These are phyloP conservation scores for Ctenopoma kingsleyae DNA, from an alignment of 2,797 vertebrate genomes.

Conservation along the genomic window DNA sequence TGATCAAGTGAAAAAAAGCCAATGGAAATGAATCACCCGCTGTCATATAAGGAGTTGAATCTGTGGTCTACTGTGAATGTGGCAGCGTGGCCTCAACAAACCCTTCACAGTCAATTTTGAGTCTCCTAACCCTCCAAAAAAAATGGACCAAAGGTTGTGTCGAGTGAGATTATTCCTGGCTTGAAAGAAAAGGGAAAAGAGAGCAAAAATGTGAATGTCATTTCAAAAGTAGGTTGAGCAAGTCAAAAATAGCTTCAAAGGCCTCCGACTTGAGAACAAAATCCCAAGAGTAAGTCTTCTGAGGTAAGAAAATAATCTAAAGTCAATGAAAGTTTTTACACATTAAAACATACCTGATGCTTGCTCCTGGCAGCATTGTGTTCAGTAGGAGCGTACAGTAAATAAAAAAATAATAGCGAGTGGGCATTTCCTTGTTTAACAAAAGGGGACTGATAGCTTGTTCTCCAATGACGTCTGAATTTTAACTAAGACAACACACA, in stretches of 20 bases:
- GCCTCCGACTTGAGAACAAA: constrained; percentile 72
- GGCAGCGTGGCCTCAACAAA: constrained; percentile 18
- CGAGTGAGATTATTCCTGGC: constrained; percentile 68
- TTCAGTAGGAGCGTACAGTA: constrained; percentile 24
- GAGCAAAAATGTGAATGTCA: constrained; percentile 74
- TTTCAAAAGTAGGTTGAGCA: constrained; percentile 80
- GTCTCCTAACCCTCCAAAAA: constrained; percentile 18
- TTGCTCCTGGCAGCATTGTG: constrained; percentile 21
- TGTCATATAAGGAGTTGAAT: constrained; percentile 4
- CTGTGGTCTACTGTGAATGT: neutral
- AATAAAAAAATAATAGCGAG: constrained; percentile 16
- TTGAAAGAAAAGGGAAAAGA: constrained; percentile 58
- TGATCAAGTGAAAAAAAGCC: neutral
- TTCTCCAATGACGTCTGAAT: neutral
- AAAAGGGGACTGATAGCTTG: neutral
- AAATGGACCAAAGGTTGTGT: constrained; percentile 73
- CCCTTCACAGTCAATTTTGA: constrained; percentile 31
- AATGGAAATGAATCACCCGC: neutral
- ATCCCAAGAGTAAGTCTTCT: constrained; percentile 70
- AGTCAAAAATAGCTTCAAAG: constrained; percentile 83
- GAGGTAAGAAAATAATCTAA: constrained; percentile 54
- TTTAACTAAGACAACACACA: neutral
- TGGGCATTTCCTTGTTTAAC: neutral
- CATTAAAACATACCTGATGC: constrained; percentile 46
- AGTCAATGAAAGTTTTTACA: constrained; percentile 34